Conservation (phyloP, 1,140 invertebrate genomes). For the Sycobia sp. region DNA sequence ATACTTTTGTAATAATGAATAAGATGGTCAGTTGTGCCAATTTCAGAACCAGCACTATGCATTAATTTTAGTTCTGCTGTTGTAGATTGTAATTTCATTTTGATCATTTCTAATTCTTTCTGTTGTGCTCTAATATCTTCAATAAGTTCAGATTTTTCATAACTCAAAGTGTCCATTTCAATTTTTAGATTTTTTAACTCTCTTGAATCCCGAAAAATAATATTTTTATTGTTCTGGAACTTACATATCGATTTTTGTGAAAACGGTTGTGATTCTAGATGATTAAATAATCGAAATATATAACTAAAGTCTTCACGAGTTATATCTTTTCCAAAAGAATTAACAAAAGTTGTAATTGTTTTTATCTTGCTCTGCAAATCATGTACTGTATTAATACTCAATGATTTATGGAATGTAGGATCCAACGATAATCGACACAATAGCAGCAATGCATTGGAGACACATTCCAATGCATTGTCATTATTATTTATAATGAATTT, state of each 20-base stretch:
- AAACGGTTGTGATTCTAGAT: constrained; percentile 31
- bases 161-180: constrained; percentile 50
- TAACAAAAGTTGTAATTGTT: constrained; percentile 51
- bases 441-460: constrained; percentile 48
- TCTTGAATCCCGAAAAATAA: constrained; percentile 47
- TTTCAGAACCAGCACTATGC: constrained; percentile 22
- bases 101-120: constrained; percentile 47
- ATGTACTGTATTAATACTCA: constrained; percentile 48
- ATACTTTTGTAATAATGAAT: constrained; percentile 42
- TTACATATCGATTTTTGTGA: constrained; percentile 31
- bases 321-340: constrained; percentile 50
- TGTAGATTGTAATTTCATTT: constrained; percentile 47
- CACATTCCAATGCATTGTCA: constrained; percentile 29
- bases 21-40: no score
- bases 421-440: constrained; percentile 50
- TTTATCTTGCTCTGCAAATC: constrained; percentile 56
- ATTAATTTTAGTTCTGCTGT: constrained; percentile 45
- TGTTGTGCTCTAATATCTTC: constrained; percentile 51
- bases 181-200: constrained; percentile 48
- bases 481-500: constrained; percentile 41
- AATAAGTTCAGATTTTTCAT: constrained; percentile 53
- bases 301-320: constrained; percentile 44
- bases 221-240: constrained; percentile 46
- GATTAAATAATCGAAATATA: constrained; percentile 39
- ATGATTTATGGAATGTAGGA: constrained; percentile 48